A percentile compares a stretch with the other conserved stretches of the same genome.
phyloP scores from a whole-genome alignment of 2,113 vertebrate species.

The Circaetus gallicus region DNA sequence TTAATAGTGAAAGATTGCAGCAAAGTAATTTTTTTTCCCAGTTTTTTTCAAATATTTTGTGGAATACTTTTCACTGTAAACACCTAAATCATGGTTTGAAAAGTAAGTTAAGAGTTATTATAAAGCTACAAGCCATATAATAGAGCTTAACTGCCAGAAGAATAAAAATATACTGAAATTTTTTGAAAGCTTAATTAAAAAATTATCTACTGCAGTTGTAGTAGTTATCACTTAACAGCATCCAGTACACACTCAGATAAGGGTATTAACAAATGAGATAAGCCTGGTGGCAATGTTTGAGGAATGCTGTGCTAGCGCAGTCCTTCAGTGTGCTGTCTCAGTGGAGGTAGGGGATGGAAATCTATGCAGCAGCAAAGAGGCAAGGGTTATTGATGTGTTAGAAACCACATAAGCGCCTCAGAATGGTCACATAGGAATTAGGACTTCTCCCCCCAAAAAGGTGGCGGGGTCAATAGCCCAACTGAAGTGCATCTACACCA shows the following conservation, averaged over 20 bases:
- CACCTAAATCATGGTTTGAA: not conserved
- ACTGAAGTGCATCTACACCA: not conserved
- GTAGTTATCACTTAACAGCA: not conserved
- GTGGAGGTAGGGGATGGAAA: rapidly evolving
- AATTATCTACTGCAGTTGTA: not conserved
- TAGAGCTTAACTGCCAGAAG: not conserved
- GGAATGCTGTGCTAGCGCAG: no score
- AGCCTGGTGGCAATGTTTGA: not conserved
- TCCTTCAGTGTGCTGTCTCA: not conserved
- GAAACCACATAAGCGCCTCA: not conserved
- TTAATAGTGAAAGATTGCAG: not conserved
- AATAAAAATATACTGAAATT: not conserved
- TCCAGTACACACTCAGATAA: not conserved
- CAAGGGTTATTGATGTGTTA: not conserved
- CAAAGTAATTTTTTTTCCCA: not conserved
- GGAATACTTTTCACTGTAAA: not conserved
- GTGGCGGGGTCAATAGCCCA: not conserved
- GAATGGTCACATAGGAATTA: not conserved
- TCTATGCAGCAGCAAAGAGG: not conserved
- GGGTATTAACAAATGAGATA: not conserved
- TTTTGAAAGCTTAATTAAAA: not conserved
- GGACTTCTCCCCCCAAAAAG: not conserved
- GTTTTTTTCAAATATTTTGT: not conserved
- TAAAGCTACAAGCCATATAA: not conserved
- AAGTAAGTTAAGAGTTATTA: not conserved